Conservation (phyloP, 2,797 vertebrate species). For the Fratercula arctica region DNA sequence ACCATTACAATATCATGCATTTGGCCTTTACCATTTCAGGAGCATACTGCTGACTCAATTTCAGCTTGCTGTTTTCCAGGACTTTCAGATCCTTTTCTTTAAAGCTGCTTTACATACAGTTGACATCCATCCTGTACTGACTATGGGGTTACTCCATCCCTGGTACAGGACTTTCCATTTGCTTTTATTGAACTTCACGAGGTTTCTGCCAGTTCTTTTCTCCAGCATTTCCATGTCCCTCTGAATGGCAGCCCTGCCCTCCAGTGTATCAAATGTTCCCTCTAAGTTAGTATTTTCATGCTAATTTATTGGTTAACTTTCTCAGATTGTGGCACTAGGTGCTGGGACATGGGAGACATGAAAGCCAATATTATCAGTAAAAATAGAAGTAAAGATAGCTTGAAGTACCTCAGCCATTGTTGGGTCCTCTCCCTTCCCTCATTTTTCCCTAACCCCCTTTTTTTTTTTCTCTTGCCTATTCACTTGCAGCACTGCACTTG, state of each 20-base stretch:
- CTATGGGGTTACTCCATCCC: background rate
- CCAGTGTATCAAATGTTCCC: background rate
- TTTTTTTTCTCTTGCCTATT: background rate
- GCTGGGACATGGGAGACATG: background rate
- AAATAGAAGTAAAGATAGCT: background rate
- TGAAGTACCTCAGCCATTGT: background rate
- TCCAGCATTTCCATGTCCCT: background rate
- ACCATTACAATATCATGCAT: background rate
- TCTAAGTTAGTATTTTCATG: background rate
- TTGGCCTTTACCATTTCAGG: background rate
- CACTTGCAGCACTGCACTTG: background rate
- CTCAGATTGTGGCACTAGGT: background rate
- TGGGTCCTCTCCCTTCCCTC: background rate
- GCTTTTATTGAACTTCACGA: background rate
- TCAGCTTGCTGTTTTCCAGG: background rate
- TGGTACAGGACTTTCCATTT: background rate
- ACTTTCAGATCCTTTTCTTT: background rate
- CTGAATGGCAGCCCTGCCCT: background rate
- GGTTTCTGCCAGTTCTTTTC: background rate
- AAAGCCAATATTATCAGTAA: background rate
- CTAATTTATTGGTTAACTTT: background rate
- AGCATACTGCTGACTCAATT: background rate
- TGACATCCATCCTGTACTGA: background rate
- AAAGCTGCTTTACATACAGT: background rate
- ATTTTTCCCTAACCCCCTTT: fast-evolving